Conservation (phyloP, 2,797 vertebrate genomes). For the Silurus aristotelis region DNA sequence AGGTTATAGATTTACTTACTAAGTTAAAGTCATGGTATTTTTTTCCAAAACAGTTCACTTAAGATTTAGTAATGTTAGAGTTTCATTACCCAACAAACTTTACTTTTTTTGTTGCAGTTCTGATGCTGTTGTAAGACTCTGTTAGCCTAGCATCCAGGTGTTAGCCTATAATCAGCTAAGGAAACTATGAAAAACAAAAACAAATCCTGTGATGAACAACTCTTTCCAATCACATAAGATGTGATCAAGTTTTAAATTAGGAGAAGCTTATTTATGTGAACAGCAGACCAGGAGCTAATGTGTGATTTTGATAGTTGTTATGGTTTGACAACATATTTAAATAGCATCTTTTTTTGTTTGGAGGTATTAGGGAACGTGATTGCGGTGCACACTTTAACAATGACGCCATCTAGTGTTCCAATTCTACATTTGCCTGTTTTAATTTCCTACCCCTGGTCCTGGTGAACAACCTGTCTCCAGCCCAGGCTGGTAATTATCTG, state of each 20-base stretch:
- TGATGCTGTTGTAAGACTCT: background rate
- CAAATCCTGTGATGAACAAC: background rate
- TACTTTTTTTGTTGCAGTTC: background rate
- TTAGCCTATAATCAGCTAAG: background rate
- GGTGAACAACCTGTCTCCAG: conserved; percentile 23
- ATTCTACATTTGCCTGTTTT: background rate
- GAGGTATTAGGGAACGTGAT: background rate
- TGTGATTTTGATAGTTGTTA: background rate
- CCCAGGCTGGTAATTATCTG: background rate
- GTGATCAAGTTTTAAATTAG: background rate
- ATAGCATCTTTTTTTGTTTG: background rate
- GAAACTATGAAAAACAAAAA: background rate
- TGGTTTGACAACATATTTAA: background rate
- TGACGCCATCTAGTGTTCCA: conserved; percentile 55
- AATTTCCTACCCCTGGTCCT: conserved; percentile 47
- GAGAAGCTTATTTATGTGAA: background rate
- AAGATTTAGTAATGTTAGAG: no score
- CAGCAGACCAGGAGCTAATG: no score
- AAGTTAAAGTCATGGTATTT: no score
- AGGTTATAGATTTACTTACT: no score
- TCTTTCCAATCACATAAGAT: background rate
- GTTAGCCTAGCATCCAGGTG: background rate
- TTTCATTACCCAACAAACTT: background rate
- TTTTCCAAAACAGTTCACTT: no score
- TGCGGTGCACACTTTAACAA: conserved; percentile 30